Evolutionary conservation across 1,140 invertebrate species (phyloP), one percentile per base, ranked within the genome.

Genomic region (Harpegnathos saltator): DNA sequence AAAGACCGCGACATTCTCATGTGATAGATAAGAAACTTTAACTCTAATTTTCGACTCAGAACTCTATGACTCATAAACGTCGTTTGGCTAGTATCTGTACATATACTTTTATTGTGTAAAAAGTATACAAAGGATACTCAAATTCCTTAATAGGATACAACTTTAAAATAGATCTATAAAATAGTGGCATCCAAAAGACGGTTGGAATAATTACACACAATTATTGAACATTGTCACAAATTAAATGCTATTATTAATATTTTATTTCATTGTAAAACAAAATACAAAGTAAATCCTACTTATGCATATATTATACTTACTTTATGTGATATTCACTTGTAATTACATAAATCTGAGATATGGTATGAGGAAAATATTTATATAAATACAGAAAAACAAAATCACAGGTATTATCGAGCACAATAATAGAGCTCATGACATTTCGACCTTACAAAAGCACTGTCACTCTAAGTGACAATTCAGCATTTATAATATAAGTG

Each of bases 361-460:
- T 12, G 58, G n/a, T n/a, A n/a, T n/a, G n/a, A n/a, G n/a, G n/a
- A n/a, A 17, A 58, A 24, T 11, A 44, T 11, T 0, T 44, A 44
- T 61, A 72, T 59, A 84, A 17, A 58, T 44, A 44, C 38, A 56
- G 61, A 86, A 22, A 68, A 15, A 29, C 4, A 72, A 86, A 84
- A 86, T 74, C 56, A 62, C 12, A 83, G 59, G 22, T 19, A 58
- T 85, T 62, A 26, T 52, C 3, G 50, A 59, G 44, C 44, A n/a
- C 17, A 12, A 59, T 5, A 50, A 68, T 66, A 83, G 17, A 44
- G 7, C 38, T 44, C 38, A 44, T 1, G 22, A 56, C 52, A 38
- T 48, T 24, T 44, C 4, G 1, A 44, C 24, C 48, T 44, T 71
- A 80, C 59, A 78, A 86, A 11, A 24, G 38, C 29, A n/a, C 12